Base-by-base conservation (phyloP, 1,140 invertebrate species). In the Dermatophagoides farinae region DNA sequence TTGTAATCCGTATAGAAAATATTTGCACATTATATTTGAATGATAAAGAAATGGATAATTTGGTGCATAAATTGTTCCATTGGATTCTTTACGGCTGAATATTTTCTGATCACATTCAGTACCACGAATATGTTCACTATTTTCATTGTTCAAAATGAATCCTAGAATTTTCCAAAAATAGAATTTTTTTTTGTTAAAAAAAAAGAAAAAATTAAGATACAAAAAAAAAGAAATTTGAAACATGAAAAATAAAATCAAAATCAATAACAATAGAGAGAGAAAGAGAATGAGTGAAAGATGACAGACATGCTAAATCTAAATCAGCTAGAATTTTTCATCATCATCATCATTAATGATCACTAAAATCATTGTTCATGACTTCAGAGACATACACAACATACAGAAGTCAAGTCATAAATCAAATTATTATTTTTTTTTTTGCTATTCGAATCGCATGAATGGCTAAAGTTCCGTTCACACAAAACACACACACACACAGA, bases 31-130 rank as follows among this genome's bases (percentile, higher is more conserved):
- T 70, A 89, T 84, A 78, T 93, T 92, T 65, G 83, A 82, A 72
- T 90, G 84, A 76, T 93, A 95, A 51, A 83, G 83, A 75, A 82
- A 88, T 67, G 91, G 91, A 77, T 86, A 96, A 76, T 91, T 91
- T 64, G 91, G 92, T 75, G 88, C 91, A 73, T 84, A 88, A 64
- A 97, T 86, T 70, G 78, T 82, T 65, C 91, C 91, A 66, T 79
- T 82, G 49, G 86, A 89, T 75, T 89, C 84, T 74, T 88, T 88
- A 75, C 84, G 82, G 74, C 86, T 90, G 66, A 95, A 79, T 69
- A 97, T 91, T 74, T 90, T 87, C 73, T 93, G 89, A 76, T 97
- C 92, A 78, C 92, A 97, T 76, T 95, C 91, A 66, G 87, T 88
- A 66, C 89, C 89, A 68, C 85, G 79, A 71, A 92, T 90, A 75